Base-by-base conservation (phyloP, 2,888 invertebrate species). In the Pollenia labialis region DNA sequence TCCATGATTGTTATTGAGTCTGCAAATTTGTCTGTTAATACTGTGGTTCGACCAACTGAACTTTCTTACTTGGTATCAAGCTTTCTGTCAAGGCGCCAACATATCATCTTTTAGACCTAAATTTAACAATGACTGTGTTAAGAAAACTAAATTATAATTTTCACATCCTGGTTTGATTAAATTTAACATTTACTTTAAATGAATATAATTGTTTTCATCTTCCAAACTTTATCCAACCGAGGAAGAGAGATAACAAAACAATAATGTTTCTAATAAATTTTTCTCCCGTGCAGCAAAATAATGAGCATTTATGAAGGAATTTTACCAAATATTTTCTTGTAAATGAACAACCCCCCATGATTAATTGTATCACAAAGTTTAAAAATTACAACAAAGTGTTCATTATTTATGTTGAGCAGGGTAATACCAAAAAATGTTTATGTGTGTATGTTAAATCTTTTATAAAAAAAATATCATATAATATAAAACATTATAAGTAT, bases 291-390 rank as follows among this genome's bases (percentile, higher is more conserved):
- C 8, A 52, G 16, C 16, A 40, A 52, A 32, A 52, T 69, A 16
- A 69, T 69, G 8, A n/a, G 10, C 6, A 16, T 52, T 52, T 12
- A 16, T 12, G 52, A 69, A 40, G 40, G 52, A 52, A 16, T 40
- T 69, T 69, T 2, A 23, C 10, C 23, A 52, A 52, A 52, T 52
- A 16, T 40, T 64, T 16, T 50, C 40, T 16, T n/a, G n/a, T 7
- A 64, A 44, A 64, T 64, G 11, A 16, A 64, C 48, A 32, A 52
- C n/a, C 68, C 68, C 52, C 68, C 50, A 69, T 69, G 68, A 69
- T 69, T 52, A 69, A 69, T 69, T 32, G 40, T 52, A 32, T 40
- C 7, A 52, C 32, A 40, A 40, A 11, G n/a, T 52, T n/a, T 52
- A 64, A 64, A 69, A n/a, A 32, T 69, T 50, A 52, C 16, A 16